phyloP scores from a whole-genome alignment of 1,140 invertebrate genomes.

The Pseudoatta argentina region DNA sequence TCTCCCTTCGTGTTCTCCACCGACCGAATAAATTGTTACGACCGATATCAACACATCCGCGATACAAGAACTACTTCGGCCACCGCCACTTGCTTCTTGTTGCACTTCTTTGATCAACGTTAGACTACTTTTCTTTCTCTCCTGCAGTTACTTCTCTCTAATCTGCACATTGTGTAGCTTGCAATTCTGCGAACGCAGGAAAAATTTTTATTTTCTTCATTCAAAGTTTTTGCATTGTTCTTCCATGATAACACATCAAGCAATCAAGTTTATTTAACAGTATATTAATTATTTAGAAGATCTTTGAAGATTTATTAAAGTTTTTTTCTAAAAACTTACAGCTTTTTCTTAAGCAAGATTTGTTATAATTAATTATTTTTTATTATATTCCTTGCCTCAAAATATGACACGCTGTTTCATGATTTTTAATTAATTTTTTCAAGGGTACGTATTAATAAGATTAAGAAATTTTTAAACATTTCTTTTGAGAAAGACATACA shows the following conservation, averaged over 20 bases:
- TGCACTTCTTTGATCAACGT: slow-evolving; percentile 56
- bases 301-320: no score
- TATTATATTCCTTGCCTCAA: no score
- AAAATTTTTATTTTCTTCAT: neutral
- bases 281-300: neutral
- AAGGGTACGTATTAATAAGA: neutral
- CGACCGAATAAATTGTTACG: slow-evolving; percentile 82
- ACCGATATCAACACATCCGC: slow-evolving; percentile 71
- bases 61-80: slow-evolving; percentile 52
- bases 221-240: neutral
- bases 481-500: neutral
- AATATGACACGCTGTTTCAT: no score
- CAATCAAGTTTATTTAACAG: neutral
- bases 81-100: neutral
- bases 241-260: neutral
- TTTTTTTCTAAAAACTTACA: no score
- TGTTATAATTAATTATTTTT: no score
- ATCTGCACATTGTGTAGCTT: neutral
- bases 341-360: no score
- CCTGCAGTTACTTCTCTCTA: neutral
- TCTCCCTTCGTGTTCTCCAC: slow-evolving; percentile 71
- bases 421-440: neutral
- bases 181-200: neutral
- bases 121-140: neutral
- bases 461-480: neutral